A percentile compares a stretch with the other conserved stretches of the same genome.
phyloP scores from a whole-genome alignment of 2,888 invertebrate genomes.

The Chloroclysta siterata region DNA sequence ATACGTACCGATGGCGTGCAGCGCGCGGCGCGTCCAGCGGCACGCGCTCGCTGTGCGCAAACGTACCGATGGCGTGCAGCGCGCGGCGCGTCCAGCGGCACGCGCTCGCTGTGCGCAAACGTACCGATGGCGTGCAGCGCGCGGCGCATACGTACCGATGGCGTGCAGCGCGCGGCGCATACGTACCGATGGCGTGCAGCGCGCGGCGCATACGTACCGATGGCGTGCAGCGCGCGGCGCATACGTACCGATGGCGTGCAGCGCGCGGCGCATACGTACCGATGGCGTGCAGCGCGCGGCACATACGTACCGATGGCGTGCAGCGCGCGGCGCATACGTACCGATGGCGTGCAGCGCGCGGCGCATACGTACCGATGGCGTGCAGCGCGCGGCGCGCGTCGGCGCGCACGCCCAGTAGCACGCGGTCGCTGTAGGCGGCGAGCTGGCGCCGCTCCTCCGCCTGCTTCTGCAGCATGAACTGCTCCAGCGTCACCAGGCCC shows the following conservation, averaged over 20 bases:
- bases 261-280: slow-evolving; percentile 74
- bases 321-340: too few relatives aligned
- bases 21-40: slow-evolving; percentile 64
- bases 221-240: slow-evolving; percentile 79
- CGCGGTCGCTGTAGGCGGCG: slow-evolving; percentile 78
- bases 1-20: slow-evolving; percentile 55
- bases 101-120: slow-evolving; percentile 79
- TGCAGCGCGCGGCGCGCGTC: slow-evolving; percentile 42
- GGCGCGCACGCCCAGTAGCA: slow-evolving; percentile 73
- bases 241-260: slow-evolving; percentile 74
- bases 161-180: slow-evolving; percentile 46
- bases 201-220: slow-evolving; percentile 40
- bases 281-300: too few relatives aligned
- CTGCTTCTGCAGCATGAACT: slow-evolving; percentile 91
- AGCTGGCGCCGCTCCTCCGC: slow-evolving; percentile 86
- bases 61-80: slow-evolving; percentile 56
- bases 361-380: slow-evolving; percentile 49
- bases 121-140: too few relatives aligned
- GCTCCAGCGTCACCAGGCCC: slow-evolving; percentile 90
- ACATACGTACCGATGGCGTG: too few relatives aligned
- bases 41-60: slow-evolving; percentile 82
- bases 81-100: slow-evolving; percentile 67
- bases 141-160: slow-evolving; percentile 53
- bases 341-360: slow-evolving; percentile 56
- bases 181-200: slow-evolving; percentile 57